Percentiles rank a stretch among this genome's conserved stretches.
Evolutionary conservation across 2,113 vertebrate species (phyloP).

Genomic region (Dasyornis broadbenti): DNA sequence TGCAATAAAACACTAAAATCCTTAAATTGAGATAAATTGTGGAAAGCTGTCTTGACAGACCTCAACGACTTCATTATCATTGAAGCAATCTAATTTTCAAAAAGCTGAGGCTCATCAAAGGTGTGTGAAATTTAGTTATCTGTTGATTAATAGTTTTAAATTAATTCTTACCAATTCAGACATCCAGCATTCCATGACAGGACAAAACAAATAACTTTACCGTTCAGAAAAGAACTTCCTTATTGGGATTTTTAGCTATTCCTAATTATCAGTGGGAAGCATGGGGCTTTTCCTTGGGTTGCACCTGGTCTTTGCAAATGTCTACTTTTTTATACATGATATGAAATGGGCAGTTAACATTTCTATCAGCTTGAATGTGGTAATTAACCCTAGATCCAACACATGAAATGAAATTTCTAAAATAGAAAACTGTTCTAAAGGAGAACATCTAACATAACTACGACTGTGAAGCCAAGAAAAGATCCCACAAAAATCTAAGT

Average conservation of each 20-base stretch:
- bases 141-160: constrained; percentile 8
- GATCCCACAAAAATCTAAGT: not conserved
- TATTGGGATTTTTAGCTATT: not conserved
- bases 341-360: not conserved
- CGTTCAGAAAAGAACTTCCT: not conserved
- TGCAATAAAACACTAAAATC: constrained; percentile 17
- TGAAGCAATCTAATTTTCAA: constrained; percentile 23
- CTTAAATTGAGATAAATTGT: not conserved
- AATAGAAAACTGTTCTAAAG: not conserved
- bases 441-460: not conserved
- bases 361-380: not conserved
- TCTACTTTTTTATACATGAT: not conserved
- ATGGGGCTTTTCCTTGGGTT: not conserved
- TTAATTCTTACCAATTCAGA: constrained; percentile 1
- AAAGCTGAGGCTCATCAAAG: not conserved
- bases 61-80: not conserved
- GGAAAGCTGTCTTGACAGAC: not conserved
- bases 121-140: not conserved
- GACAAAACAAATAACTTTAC: not conserved
- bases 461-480: not conserved
- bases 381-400: not conserved
- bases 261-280: not conserved
- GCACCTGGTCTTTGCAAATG: not conserved
- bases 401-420: not conserved
- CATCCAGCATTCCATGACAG: not conserved